These are phyloP conservation scores for Lineus longissimus DNA, from an alignment of 1,140 invertebrate genomes.

Conservation along the genomic window DNA sequence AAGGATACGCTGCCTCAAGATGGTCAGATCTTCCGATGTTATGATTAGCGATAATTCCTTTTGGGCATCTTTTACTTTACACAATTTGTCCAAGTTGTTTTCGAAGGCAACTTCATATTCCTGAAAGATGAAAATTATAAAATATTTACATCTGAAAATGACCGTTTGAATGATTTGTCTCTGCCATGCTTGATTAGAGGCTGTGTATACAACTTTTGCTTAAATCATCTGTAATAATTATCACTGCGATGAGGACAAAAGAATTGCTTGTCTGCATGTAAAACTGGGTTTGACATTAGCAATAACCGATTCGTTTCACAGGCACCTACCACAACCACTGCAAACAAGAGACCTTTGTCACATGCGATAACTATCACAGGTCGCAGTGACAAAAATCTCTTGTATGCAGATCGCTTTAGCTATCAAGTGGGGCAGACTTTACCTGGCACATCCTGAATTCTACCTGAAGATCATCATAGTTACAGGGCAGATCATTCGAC, in stretches of 20 bases:
- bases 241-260: too few species aligned
- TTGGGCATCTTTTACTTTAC: conserved; percentile 64
- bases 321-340: too few species aligned
- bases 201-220: not conserved
- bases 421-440: conserved; percentile 17
- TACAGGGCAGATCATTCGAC: conserved; percentile 31
- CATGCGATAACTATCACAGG: too few species aligned
- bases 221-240: too few species aligned
- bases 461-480: conserved; percentile 43
- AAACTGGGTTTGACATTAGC: too few species aligned
- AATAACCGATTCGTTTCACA: too few species aligned
- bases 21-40: conserved; percentile 80
- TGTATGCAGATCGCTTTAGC: too few species aligned
- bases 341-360: too few species aligned
- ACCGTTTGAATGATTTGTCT: conserved; percentile 7
- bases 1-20: conserved; percentile 68
- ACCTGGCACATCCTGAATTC: conserved; percentile 47
- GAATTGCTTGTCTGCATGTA: too few species aligned
- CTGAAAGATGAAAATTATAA: too few species aligned
- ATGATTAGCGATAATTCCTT: conserved; percentile 80
- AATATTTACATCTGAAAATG: conserved; percentile 10
- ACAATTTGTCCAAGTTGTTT: conserved; percentile 44
- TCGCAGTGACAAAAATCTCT: too few species aligned
- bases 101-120: conserved; percentile 38
- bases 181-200: not conserved